Percentiles rank a stretch among this genome's conserved stretches.
phyloP scores from a whole-genome alignment of 2,797 vertebrate species.

The Acanthurus leucopareius region DNA sequence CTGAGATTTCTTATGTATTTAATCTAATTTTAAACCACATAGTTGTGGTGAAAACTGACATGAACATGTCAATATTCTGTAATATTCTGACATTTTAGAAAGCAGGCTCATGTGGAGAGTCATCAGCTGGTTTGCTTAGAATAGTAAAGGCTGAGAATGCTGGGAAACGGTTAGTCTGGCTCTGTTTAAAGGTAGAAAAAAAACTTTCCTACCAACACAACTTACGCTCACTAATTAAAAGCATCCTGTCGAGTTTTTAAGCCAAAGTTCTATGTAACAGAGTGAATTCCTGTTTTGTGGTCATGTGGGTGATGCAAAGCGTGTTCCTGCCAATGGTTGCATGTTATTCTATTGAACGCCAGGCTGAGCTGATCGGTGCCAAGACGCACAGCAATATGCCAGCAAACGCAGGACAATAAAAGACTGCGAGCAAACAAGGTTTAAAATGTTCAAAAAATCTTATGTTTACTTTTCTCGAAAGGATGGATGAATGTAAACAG shows the following conservation, averaged over 20 bases:
- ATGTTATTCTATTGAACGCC: background rate
- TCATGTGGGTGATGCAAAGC: background rate
- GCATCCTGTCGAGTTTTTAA: background rate
- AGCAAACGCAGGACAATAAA: too few relatives aligned
- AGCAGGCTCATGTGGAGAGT: background rate
- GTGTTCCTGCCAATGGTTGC: background rate
- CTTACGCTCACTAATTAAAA: background rate
- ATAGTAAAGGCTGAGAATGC: background rate
- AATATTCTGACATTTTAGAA: background rate
- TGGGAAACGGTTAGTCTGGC: background rate
- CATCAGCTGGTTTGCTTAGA: background rate
- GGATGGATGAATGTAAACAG: too few relatives aligned
- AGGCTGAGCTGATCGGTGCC: background rate
- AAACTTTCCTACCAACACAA: background rate
- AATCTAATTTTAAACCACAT: background rate
- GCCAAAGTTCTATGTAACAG: too few relatives aligned
- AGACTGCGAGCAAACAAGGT: too few relatives aligned
- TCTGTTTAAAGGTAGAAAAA: background rate
- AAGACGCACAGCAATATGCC: background rate
- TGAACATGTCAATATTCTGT: background rate
- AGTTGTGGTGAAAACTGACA: background rate
- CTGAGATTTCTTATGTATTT: background rate
- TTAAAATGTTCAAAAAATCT: too few relatives aligned
- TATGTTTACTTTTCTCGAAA: too few relatives aligned
- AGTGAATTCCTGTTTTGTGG: background rate